Evolutionary conservation across 2,888 invertebrate genomes (phyloP).

Genomic region (Hirudinaria manillensis): DNA sequence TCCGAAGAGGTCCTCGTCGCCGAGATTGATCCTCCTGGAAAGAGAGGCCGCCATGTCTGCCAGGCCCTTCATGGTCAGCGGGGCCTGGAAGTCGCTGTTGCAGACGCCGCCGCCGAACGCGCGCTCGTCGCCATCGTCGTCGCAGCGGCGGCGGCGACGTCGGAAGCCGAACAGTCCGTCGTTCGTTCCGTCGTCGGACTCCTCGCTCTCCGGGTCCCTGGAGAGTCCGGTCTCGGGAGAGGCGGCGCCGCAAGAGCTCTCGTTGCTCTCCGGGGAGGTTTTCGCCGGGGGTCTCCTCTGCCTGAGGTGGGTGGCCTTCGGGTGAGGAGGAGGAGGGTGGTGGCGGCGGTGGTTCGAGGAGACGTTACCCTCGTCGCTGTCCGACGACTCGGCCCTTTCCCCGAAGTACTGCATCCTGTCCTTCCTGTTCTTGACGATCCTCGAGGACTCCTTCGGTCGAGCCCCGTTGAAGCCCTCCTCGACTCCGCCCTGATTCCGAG

Average conservation of each 20-base stretch:
- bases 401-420: neutral
- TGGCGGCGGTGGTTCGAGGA: neutral
- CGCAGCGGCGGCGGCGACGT: no score
- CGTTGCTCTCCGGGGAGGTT: neutral
- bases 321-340: neutral
- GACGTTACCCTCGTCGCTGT: neutral
- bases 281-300: neutral
- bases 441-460: conserved; percentile 9
- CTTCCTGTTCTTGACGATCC: neutral
- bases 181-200: neutral
- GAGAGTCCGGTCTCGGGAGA: neutral
- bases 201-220: neutral
- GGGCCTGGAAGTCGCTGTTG: conserved; percentile 10
- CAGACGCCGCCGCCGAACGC: neutral
- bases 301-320: neutral
- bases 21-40: neutral
- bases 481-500: neutral
- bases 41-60: conserved; percentile 17
- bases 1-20: neutral
- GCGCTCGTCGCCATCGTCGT: neutral
- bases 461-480: conserved; percentile 15
- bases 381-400: neutral
- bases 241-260: neutral
- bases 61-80: conserved; percentile 3
- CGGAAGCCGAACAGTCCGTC: neutral